These are phyloP conservation scores for Homalodisca vitripennis DNA, from an alignment of 1,140 invertebrate genomes.

Conservation along the genomic window DNA sequence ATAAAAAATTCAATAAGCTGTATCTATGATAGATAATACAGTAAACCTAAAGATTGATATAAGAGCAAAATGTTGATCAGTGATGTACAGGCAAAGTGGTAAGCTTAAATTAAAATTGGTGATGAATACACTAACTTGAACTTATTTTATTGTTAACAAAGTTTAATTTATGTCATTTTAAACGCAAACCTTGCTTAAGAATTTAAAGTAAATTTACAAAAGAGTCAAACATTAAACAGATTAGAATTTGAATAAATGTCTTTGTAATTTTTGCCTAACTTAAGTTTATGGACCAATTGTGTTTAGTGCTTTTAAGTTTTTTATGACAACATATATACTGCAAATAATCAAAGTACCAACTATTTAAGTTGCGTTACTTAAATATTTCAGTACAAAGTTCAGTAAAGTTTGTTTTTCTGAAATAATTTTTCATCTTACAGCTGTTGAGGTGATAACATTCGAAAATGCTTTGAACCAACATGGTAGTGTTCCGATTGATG, in stretches of 20 bases:
- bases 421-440: conserved; percentile 9
- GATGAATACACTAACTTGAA: too few relatives aligned
- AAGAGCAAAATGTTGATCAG: too few relatives aligned
- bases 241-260: background rate
- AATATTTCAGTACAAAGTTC: conserved; percentile 32
- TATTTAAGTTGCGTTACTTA: conserved; percentile 53
- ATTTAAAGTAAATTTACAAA: too few relatives aligned
- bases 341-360: conserved; percentile 56
- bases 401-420: background rate
- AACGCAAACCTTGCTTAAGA: too few relatives aligned
- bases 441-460: conserved; percentile 22
- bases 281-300: background rate
- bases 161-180: too few relatives aligned
- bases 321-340: background rate
- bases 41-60: too few relatives aligned
- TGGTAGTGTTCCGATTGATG: conserved; percentile 5
- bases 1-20: too few relatives aligned
- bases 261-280: background rate
- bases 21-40: too few relatives aligned
- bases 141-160: too few relatives aligned
- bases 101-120: too few relatives aligned
- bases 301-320: background rate
- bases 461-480: conserved; percentile 15
- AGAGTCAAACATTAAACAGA: too few relatives aligned
- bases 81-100: too few relatives aligned